Base-by-base conservation (phyloP, 2,888 invertebrate genomes). In the Diaperis boleti region DNA sequence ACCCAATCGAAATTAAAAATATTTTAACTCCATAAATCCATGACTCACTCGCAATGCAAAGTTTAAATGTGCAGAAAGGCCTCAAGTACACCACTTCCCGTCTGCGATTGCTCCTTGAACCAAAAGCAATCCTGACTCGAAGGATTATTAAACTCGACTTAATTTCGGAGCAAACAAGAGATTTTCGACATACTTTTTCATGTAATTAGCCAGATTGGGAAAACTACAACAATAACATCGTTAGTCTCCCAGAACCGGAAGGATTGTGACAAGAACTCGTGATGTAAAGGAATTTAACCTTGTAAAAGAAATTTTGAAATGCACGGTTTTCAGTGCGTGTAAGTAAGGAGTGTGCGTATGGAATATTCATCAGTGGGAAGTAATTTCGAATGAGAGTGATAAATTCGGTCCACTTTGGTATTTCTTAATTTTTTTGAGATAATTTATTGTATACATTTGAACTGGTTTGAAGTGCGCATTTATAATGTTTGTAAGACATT, bases 241-340 rank as follows among this genome's bases (percentile, higher is more conserved):
- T 31, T 10, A 20, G 8, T 18, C 18, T 42, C 13, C 5, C 4
- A 22, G 26, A 59, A 59, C 31, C 49, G 49, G 59, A 50, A 59
- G 41, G 14, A 29, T 59, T 49, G 59, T 59, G 49, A 39, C 49
- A 49, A 31, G 59, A 59, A 59, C 50, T 17, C 47, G 35, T 57
- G 45, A 57, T 22, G 20, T 10, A 7, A n/a, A 57, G 47, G 59
- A 50, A 50, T 59, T 59, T 59, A 59, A 59, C 59, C 59, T 59
- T 59, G 47, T 20, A 7, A 8, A 42, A 44, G 49, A 20, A 31
- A 41, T 59, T 49, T 49, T 39, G 59, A 41, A 59, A 59, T 35
- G 22, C 26, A 13, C 10, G n/a, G 13, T 57, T 47, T 47, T 57
- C 26, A 47, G 57, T 57, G 57, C 57, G 45, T 57, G 35, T 47